Evolutionary conservation across 2,113 vertebrate species (phyloP).

Genomic region (Formicarius rufipectus): DNA sequence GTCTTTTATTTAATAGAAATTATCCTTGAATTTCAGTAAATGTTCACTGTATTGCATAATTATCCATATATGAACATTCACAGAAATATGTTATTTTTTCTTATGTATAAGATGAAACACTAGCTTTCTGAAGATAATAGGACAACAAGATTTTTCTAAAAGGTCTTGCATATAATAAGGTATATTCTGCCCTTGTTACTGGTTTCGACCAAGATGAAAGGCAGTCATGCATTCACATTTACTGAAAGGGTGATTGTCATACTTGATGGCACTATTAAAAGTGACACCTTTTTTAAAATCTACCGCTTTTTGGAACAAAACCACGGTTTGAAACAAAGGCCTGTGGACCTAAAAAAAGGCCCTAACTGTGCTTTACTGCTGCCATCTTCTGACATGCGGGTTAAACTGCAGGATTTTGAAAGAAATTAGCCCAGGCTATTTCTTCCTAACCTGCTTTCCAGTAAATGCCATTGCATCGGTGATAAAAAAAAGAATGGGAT

Average conservation of each 20-base stretch:
- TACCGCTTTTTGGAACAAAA: not conserved
- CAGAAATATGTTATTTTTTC: not conserved
- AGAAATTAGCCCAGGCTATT: not conserved
- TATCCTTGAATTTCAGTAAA: not conserved
- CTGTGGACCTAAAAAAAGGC: not conserved
- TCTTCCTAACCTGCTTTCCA: not conserved
- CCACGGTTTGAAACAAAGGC: not conserved
- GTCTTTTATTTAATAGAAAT: not conserved
- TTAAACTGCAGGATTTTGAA: not conserved
- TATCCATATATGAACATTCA: not conserved
- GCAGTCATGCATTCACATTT: not conserved
- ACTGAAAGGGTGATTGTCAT: not conserved
- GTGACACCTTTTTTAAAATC: not conserved
- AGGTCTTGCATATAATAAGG: not conserved
- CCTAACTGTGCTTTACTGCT: slow-evolving; percentile 42
- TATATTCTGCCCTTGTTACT: not conserved
- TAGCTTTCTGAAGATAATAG: not conserved
- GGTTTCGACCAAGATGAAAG: not conserved
- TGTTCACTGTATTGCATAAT: not conserved
- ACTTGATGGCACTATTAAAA: not conserved
- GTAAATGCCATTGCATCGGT: not conserved
- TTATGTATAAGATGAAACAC: not conserved
- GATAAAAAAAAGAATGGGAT: not conserved
- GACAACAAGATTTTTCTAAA: not conserved
- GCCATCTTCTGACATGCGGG: slow-evolving; percentile 50